phyloP scores from a whole-genome alignment of 2,888 invertebrate genomes.

The Boloria selene region DNA sequence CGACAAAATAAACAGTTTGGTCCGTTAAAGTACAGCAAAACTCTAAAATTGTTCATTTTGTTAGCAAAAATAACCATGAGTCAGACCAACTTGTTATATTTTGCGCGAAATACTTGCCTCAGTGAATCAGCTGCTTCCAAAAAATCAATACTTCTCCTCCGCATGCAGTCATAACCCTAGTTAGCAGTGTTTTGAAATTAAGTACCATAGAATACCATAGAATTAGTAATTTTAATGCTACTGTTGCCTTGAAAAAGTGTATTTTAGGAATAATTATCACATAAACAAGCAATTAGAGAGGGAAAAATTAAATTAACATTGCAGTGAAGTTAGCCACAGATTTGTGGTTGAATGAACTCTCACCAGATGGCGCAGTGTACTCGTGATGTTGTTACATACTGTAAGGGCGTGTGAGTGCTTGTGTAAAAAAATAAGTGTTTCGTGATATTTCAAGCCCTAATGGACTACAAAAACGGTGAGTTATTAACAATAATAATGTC shows the following conservation, averaged over 20 bases:
- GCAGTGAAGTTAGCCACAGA: slow-evolving; percentile 64
- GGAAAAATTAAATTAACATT: slow-evolving; percentile 62
- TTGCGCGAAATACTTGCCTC: slow-evolving; percentile 59
- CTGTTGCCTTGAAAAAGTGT: slow-evolving; percentile 42
- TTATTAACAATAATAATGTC: slow-evolving; percentile 51
- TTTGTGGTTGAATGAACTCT: slow-evolving; percentile 46
- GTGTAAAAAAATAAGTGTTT: slow-evolving; percentile 77
- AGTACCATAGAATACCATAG: slow-evolving; percentile 10
- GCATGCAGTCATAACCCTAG: slow-evolving; percentile 34
- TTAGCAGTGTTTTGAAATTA: not conserved
- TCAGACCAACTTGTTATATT: slow-evolving; percentile 52
- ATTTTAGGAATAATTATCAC: slow-evolving; percentile 48
- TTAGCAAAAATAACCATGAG: slow-evolving; percentile 63
- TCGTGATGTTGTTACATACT: slow-evolving; percentile 79
- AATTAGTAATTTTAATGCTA: slow-evolving; percentile 19
- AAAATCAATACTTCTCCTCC: slow-evolving; percentile 67
- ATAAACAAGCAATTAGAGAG: slow-evolving; percentile 47
- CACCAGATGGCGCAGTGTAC: slow-evolving; percentile 79
- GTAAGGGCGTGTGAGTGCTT: slow-evolving; percentile 81
- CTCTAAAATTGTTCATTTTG: slow-evolving; percentile 37
- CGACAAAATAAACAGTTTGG: slow-evolving; percentile 14
- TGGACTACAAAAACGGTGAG: slow-evolving; percentile 73
- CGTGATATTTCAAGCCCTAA: slow-evolving; percentile 73
- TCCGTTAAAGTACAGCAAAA: slow-evolving; percentile 19
- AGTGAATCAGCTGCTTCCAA: slow-evolving; percentile 72